Conservation (phyloP, 2,888 invertebrate genomes). For the Tetranychus truncatus region DNA sequence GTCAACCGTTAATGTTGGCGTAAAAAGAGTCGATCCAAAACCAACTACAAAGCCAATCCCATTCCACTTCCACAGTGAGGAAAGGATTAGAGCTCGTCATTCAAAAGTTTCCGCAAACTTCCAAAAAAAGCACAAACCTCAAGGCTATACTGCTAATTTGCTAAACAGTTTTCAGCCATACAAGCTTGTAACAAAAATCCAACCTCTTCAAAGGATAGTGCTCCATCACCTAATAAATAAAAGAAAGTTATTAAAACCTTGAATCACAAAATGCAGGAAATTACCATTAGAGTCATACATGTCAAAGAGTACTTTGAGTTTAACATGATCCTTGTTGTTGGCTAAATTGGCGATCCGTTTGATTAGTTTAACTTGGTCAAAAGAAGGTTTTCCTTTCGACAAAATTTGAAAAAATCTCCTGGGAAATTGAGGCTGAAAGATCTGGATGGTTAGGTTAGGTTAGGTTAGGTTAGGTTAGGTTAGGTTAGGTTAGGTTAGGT, state of each 20-base stretch:
- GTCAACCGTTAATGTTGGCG: too few species aligned
- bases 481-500: too few species aligned
- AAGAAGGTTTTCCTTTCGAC: neutral
- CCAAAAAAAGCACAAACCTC: too few species aligned
- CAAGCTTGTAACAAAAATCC: constrained; percentile 79
- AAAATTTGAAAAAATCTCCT: neutral
- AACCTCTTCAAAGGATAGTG: constrained; percentile 70
- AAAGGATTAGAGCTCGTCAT: too few species aligned
- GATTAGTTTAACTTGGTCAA: neutral
- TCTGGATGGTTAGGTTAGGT: too few species aligned
- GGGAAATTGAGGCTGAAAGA: neutral
- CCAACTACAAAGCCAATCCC: too few species aligned
- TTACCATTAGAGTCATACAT: neutral
- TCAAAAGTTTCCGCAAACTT: too few species aligned
- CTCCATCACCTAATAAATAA: constrained; percentile 52
- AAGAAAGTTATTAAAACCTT: neutral
- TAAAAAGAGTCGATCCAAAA: too few species aligned
- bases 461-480: too few species aligned
- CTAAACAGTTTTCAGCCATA: constrained; percentile 91
- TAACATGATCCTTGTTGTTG: neutral
- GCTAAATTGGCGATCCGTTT: neutral
- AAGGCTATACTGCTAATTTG: too few species aligned
- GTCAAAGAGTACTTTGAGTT: neutral
- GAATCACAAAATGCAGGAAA: neutral
- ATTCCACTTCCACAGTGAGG: too few species aligned